These are phyloP conservation scores for Diloba caeruleocephala DNA, from an alignment of 2,888 invertebrate species.

Conservation along the genomic window DNA sequence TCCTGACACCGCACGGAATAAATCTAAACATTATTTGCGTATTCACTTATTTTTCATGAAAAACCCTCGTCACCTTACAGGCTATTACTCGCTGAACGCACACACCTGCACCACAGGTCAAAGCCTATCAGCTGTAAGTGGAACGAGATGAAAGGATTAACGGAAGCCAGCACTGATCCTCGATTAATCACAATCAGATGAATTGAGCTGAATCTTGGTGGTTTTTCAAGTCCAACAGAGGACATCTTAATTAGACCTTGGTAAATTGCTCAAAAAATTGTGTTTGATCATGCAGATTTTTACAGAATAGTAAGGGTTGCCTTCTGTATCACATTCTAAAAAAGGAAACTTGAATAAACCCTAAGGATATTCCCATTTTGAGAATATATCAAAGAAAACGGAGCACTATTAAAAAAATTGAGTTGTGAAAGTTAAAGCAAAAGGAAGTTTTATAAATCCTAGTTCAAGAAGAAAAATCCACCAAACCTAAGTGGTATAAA, in stretches of 20 bases:
- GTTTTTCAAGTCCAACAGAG: slow-evolving; percentile 30
- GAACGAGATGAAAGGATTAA: slow-evolving; percentile 56
- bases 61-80: too few relatives aligned
- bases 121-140: slow-evolving; percentile 43
- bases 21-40: too few relatives aligned
- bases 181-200: slow-evolving; percentile 51
- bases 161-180: slow-evolving; percentile 35
- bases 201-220: slow-evolving; percentile 20
- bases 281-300: too few relatives aligned
- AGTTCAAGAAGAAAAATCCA: background rate
- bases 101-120: slow-evolving; percentile 7
- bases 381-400: background rate
- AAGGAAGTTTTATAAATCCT: slow-evolving; percentile 2
- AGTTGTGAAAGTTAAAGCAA: too few relatives aligned
- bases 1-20: too few relatives aligned
- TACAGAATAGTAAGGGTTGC: too few relatives aligned
- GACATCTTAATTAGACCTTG: background rate
- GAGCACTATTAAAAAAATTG: too few relatives aligned
- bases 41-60: too few relatives aligned
- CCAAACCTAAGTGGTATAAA: background rate
- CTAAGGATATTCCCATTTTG: background rate
- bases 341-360: background rate
- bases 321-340: too few relatives aligned
- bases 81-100: slow-evolving; percentile 4
- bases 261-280: too few relatives aligned